Base-by-base conservation (phyloP, 2,113 vertebrate species). In the Grammatotria lemairii region DNA sequence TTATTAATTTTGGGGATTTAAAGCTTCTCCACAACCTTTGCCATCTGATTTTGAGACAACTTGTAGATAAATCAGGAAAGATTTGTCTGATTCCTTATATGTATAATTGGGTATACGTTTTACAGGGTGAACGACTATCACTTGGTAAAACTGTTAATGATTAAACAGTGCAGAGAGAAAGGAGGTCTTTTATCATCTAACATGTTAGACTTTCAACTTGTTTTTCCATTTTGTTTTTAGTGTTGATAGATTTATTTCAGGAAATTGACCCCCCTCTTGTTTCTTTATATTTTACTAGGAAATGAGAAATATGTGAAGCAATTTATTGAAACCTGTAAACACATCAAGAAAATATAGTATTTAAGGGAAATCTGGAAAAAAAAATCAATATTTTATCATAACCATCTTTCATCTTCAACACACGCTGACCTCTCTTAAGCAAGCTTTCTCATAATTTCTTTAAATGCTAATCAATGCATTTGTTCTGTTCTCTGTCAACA, bases 91-190 rank as follows among this genome's bases (percentile, higher is more conserved):
- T 63, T 65, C 49, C 86, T 89, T 92, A 65, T 45, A 51, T 70
- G 81, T 90, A 90, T 90, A 95, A 93, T 87, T 88, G 82, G 57
- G 78, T 81, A 57, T 85, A 82, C 90, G 60, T 91, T 91, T 90
- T 83, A 90, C 89, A 92, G 87, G 89, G 82, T 85, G 83, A 89
- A 68, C 85, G 49, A 94, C 93, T 88, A 92, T 95, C 85, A 87
- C 78, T 57, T 57, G 87, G 91, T 91, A 89, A 90, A 92, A 90
- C 88, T 90, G 94, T 95, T 95, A 95, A 96, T 95, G 90, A 96
- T 95, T 95, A 93, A 95, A 87, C 83, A 54, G 83, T 88, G 84
- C 70, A 85, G 47, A 82, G 75, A 73, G 33, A 73, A 58, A 81
- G 58, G 65, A 35, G 58, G 86, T 51, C 80, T 84, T 95, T 93